Evolutionary conservation across 2,797 vertebrate species (phyloP).

Genomic region (Geotrypetes seraphini): DNA sequence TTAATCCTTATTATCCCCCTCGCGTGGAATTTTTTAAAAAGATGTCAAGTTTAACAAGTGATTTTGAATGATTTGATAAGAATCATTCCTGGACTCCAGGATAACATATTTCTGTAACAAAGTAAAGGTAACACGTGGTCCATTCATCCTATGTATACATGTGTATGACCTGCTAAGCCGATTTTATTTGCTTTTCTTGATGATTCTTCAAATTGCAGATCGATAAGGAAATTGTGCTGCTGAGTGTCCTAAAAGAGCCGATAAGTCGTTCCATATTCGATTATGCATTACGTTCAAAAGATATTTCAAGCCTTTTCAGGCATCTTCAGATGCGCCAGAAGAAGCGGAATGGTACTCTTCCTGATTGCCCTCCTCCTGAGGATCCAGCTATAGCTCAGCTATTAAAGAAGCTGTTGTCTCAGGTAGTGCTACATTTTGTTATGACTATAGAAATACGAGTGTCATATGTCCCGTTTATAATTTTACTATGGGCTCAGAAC

Average conservation of each 20-base stretch:
- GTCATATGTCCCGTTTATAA: background rate
- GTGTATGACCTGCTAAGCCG: too few species aligned
- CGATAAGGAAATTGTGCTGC: constrained; percentile 88
- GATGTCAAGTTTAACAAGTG: too few species aligned
- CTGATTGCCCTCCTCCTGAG: constrained; percentile 78
- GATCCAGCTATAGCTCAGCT: constrained; percentile 88
- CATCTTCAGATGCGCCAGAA: constrained; percentile 88
- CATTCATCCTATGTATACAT: too few species aligned
- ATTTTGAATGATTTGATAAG: too few species aligned
- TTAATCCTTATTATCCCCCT: too few species aligned
- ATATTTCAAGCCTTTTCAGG: constrained; percentile 84
- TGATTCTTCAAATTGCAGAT: constrained; percentile 64
- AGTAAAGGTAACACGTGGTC: too few species aligned
- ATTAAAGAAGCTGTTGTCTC: constrained; percentile 89
- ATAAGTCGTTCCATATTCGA: constrained; percentile 94
- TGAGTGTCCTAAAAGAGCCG: constrained; percentile 90
- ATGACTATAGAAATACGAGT: too few species aligned
- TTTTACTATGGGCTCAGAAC: too few species aligned
- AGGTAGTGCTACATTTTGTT: constrained; percentile 52
- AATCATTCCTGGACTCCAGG: too few species aligned
- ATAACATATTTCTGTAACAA: too few species aligned
- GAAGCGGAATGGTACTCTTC: constrained; percentile 72
- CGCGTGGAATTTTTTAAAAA: too few species aligned
- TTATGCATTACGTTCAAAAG: constrained; percentile 88
- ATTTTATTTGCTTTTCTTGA: too few species aligned